These are phyloP conservation scores for Syrista parreyssii DNA, from an alignment of 2,888 invertebrate genomes.

Conservation along the genomic window DNA sequence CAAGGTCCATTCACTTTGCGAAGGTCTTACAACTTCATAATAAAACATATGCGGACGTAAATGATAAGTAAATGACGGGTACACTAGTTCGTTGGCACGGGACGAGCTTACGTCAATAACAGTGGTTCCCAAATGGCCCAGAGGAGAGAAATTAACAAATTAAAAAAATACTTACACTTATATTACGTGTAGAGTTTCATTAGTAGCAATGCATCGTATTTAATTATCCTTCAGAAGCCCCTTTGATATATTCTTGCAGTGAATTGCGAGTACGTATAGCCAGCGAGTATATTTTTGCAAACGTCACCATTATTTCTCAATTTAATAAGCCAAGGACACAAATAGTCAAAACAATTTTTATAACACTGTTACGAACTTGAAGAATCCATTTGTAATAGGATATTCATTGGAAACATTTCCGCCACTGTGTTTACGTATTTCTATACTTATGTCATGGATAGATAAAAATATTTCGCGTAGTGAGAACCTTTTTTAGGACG, in stretches of 20 bases:
- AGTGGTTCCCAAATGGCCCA: background rate
- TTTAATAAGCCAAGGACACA: background rate
- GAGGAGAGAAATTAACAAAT: background rate
- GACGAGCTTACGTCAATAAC: background rate
- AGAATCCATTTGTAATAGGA: background rate
- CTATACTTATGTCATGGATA: background rate
- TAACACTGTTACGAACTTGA: background rate
- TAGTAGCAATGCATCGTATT: background rate
- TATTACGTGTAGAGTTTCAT: background rate
- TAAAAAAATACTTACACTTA: background rate
- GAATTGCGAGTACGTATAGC: too few species aligned
- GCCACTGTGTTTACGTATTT: background rate
- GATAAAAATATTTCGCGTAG: background rate
- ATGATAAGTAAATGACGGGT: background rate
- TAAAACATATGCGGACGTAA: background rate
- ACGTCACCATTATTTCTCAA: background rate
- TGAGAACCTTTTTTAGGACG: slow-evolving; percentile 12
- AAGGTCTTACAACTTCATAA: too few species aligned
- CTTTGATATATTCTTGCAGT: background rate
- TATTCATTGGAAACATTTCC: background rate
- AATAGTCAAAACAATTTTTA: background rate
- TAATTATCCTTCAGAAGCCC: background rate
- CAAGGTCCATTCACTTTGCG: too few species aligned
- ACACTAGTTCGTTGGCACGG: background rate
- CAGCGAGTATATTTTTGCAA: background rate